A percentile compares a stretch with the other conserved stretches of the same genome.
These are phyloP conservation scores for Tachystola acroxantha DNA, from an alignment of 2,888 invertebrate genomes.

Conservation along the genomic window DNA sequence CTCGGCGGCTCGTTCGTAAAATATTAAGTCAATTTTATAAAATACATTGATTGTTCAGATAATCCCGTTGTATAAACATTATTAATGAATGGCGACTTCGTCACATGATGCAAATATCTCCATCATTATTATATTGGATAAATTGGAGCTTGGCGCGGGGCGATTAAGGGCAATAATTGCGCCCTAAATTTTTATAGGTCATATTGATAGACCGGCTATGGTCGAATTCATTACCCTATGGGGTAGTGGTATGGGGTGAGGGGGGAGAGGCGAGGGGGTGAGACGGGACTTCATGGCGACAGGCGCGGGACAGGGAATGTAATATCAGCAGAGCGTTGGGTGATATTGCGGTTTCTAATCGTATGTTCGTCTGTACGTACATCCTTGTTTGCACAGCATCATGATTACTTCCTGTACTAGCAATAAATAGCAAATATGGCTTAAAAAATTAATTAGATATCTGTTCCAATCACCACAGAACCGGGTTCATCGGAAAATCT, in stretches of 20 bases:
- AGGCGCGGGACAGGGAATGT: constrained; percentile 53
- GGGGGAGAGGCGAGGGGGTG: constrained; percentile 31
- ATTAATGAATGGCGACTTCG: constrained; percentile 5
- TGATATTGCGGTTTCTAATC: constrained; percentile 69
- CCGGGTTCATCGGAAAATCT: too few relatives aligned
- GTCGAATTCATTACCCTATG: constrained; percentile 69
- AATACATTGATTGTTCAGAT: constrained; percentile 3
- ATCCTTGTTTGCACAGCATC: constrained; percentile 31
- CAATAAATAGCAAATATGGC: too few relatives aligned
- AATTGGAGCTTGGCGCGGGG: constrained; percentile 1
- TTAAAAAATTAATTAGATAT: too few relatives aligned
- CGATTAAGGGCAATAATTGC: constrained; percentile 28
- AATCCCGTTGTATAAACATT: constrained; percentile 10
- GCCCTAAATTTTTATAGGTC: constrained; percentile 67
- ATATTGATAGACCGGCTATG: constrained; percentile 55
- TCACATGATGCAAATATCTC: constrained; percentile 4
- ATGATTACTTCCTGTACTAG: too few relatives aligned
- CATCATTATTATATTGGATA: constrained; percentile 3
- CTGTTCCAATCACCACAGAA: too few relatives aligned
- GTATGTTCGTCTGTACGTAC: constrained; percentile 33
- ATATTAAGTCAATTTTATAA: constrained; percentile 8
- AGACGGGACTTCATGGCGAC: constrained; percentile 60
- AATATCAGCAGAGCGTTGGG: constrained; percentile 69
- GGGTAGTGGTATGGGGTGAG: constrained; percentile 34
- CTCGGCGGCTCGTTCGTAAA: constrained; percentile 5